These are phyloP conservation scores for Amphimedon queenslandica DNA, from an alignment of 37 sponge, comb jelly and placozoan species.

Conservation along the genomic window DNA sequence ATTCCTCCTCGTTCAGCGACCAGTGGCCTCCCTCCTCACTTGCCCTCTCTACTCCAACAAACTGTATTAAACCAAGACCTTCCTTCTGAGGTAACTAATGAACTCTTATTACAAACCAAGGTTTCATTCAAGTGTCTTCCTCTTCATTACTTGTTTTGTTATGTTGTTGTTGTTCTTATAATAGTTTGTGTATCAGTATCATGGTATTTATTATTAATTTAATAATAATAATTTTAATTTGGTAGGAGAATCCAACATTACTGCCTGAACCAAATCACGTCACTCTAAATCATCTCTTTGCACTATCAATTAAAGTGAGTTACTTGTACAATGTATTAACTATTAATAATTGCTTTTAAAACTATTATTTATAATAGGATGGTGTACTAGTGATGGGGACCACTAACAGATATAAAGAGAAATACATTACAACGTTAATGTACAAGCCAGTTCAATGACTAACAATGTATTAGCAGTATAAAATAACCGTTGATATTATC, in stretches of 20 bases:
- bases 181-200: no score
- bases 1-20: slow-evolving; percentile 65
- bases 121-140: no score
- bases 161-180: no score
- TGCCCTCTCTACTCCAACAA: slow-evolving; percentile 73
- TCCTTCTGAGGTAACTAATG: slow-evolving; percentile 16
- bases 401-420: slow-evolving; percentile 91
- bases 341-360: background rate
- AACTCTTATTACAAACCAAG: no score
- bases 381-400: slow-evolving; percentile 83
- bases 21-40: slow-evolving; percentile 74
- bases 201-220: no score
- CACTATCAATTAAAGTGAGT: slow-evolving; percentile 73
- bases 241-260: slow-evolving; percentile 66
- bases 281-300: slow-evolving; percentile 81
- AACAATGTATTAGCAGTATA: background rate
- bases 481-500: no score
- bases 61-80: slow-evolving; percentile 72
- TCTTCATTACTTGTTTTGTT: no score
- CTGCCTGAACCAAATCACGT: slow-evolving; percentile 76
- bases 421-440: slow-evolving; percentile 90
- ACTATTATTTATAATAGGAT: slow-evolving; percentile 27
- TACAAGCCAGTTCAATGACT: slow-evolving; percentile 71
- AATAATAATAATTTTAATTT: no score
- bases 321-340: background rate